These are phyloP conservation scores for Xanthorhoe spadicearia DNA, from an alignment of 2,888 invertebrate genomes.

Conservation along the genomic window DNA sequence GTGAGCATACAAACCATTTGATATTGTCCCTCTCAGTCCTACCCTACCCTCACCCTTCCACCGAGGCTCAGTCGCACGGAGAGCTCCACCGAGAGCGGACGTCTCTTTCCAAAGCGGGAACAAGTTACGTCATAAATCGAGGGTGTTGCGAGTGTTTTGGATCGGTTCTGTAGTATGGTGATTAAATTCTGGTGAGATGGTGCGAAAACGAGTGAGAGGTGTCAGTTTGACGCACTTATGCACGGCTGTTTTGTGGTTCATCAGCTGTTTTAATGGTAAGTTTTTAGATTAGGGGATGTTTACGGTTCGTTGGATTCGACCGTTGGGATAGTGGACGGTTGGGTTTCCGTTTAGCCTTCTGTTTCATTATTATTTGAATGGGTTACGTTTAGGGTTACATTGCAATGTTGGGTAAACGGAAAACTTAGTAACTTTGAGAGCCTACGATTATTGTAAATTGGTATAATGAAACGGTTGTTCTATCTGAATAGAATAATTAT, in stretches of 20 bases:
- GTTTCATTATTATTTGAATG: constrained; percentile 29
- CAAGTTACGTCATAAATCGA: constrained; percentile 69
- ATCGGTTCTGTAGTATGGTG: constrained; percentile 75
- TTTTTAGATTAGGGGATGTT: constrained; percentile 60
- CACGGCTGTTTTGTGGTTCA: constrained; percentile 69
- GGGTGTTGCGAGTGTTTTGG: constrained; percentile 60
- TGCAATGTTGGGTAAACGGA: constrained; percentile 2
- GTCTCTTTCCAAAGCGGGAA: constrained; percentile 44
- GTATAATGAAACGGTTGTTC: background rate
- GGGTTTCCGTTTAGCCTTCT: constrained; percentile 34
- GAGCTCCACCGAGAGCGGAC: constrained; percentile 60
- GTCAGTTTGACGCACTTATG: constrained; percentile 68
- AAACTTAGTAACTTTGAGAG: background rate
- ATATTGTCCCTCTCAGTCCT: constrained; percentile 67
- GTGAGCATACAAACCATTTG: constrained; percentile 77
- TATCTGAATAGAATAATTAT: background rate
- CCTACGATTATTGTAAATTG: background rate
- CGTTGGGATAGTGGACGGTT: constrained; percentile 51
- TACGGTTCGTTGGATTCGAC: constrained; percentile 61
- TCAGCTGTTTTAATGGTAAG: constrained; percentile 79
- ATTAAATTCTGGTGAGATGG: constrained; percentile 75
- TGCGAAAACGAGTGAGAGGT: constrained; percentile 70
- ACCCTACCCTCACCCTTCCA: constrained; percentile 55
- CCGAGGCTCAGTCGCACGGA: constrained; percentile 65
- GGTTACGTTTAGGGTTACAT: constrained; percentile 12